phyloP scores from a whole-genome alignment of 2,888 invertebrate genomes.

The Polydrusus tereticollis region DNA sequence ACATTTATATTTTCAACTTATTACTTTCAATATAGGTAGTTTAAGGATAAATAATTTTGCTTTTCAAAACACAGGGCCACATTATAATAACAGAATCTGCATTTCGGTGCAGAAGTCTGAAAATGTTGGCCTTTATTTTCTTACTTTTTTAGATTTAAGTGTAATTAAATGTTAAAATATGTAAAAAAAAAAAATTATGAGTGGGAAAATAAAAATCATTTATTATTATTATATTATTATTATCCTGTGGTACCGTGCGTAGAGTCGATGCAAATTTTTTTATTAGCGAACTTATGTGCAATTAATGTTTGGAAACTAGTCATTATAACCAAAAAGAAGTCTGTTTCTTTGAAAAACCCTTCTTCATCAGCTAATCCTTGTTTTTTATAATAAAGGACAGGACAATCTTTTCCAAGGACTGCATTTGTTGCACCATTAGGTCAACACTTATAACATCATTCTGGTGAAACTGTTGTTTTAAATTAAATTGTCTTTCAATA shows the following conservation, averaged over 20 bases:
- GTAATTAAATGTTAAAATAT: no score
- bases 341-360: conserved; percentile 5
- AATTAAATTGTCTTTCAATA: background rate
- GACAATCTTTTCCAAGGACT: background rate
- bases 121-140: no score
- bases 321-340: conserved; percentile 11
- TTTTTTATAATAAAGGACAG: conserved; percentile 21
- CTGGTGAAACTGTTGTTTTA: conserved; percentile 7
- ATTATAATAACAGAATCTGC: no score
- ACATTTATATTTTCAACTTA: no score
- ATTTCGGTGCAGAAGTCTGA: no score
- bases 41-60: no score
- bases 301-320: conserved; percentile 18
- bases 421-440: conserved; percentile 12
- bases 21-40: no score
- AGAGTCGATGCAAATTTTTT: conserved; percentile 21
- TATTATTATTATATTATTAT: no score
- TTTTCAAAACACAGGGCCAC: no score
- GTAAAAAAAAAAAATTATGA: no score
- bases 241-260: conserved; percentile 27
- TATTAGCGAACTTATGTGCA: conserved; percentile 2
- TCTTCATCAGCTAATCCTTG: conserved; percentile 19
- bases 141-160: no score
- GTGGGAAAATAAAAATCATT: no score
- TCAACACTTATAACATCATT: conserved; percentile 24